Evolutionary conservation across 2,888 invertebrate genomes (phyloP).

Genomic region (Yponomeuta evonymella): DNA sequence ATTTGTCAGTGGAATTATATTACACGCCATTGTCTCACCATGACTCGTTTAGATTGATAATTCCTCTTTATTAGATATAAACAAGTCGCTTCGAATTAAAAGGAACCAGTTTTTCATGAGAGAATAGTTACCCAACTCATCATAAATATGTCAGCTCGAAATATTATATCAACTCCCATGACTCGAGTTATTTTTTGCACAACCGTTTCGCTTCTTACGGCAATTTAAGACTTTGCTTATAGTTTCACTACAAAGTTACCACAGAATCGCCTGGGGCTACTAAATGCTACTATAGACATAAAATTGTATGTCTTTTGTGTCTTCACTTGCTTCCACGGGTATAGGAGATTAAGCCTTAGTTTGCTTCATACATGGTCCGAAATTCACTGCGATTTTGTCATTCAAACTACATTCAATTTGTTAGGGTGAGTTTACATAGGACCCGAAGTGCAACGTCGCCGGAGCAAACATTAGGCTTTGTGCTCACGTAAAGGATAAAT

Average conservation of each 20-base stretch:
- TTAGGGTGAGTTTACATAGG: constrained; percentile 69
- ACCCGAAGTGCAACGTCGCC: constrained; percentile 67
- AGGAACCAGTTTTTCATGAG: constrained; percentile 13
- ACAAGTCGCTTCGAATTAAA: constrained; percentile 12
- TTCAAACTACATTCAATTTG: constrained; percentile 51
- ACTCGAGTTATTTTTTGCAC: constrained; percentile 13
- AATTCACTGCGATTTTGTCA: background rate
- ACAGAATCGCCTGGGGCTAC: constrained; percentile 62
- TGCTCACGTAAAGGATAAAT: constrained; percentile 68
- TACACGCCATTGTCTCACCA: constrained; percentile 34
- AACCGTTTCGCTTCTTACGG: constrained; percentile 47
- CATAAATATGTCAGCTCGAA: constrained; percentile 40
- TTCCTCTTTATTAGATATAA: constrained; percentile 8
- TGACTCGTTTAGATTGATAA: constrained; percentile 15
- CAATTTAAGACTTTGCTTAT: constrained; percentile 47
- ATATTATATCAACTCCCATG: constrained; percentile 42
- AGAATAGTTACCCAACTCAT: constrained; percentile 31
- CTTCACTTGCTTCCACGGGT: constrained; percentile 32
- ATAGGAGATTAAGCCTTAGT: constrained; percentile 32
- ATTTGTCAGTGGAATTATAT: constrained; percentile 36
- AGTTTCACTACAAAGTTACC: constrained; percentile 57
- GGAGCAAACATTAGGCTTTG: constrained; percentile 70
- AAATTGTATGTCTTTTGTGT: constrained; percentile 60
- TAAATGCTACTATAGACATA: constrained; percentile 69
- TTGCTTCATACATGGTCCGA: background rate